Conservation (phyloP, 2,113 vertebrate genomes). For the Emydocephalus ijimae region DNA sequence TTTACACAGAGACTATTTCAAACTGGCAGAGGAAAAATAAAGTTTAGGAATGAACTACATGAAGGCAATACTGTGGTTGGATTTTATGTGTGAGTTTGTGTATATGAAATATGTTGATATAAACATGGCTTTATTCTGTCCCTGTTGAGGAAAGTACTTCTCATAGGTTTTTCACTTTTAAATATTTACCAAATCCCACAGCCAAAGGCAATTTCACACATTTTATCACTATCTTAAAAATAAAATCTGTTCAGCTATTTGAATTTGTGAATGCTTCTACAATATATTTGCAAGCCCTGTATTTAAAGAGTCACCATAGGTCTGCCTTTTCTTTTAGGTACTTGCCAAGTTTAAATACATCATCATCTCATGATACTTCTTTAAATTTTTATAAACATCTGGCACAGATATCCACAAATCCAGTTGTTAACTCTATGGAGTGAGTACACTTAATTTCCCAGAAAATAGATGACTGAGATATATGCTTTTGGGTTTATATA, state of each 20-base stretch:
- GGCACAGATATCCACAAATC: background rate
- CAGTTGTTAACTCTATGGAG: background rate
- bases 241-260: background rate
- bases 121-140: background rate
- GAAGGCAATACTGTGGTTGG: background rate
- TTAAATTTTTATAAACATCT: background rate
- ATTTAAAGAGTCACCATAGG: background rate
- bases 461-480: background rate
- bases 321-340: background rate
- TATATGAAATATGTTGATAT: background rate
- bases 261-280: background rate
- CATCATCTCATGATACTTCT: background rate
- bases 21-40: slow-evolving; percentile 51
- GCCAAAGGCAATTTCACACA: background rate
- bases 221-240: background rate
- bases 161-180: background rate
- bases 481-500: background rate
- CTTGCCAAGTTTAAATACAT: background rate
- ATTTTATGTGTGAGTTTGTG: background rate
- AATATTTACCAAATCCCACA: background rate
- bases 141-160: background rate
- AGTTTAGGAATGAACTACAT: slow-evolving; percentile 44
- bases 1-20: slow-evolving; percentile 65
- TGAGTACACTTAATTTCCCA: background rate
- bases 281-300: background rate